A percentile compares a stretch with the other conserved stretches of the same genome.
These are phyloP conservation scores for Drosophila santomea DNA, from an alignment of 1,140 invertebrate species.

Conservation along the genomic window DNA sequence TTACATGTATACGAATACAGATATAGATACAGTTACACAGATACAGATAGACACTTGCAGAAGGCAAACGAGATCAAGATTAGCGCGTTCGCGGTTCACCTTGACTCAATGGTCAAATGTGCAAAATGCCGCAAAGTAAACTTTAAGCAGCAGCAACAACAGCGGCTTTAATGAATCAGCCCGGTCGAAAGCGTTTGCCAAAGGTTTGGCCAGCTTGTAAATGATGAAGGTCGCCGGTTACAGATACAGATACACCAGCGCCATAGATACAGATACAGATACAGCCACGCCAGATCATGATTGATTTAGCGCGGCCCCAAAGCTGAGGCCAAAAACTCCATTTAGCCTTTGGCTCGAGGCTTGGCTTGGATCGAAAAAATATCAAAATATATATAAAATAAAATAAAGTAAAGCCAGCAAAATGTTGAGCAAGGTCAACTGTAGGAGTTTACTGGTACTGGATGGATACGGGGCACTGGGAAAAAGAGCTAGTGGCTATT, in stretches of 20 bases:
- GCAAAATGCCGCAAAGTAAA: constrained; percentile 69
- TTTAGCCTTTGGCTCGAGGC: constrained; percentile 61
- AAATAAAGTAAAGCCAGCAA: constrained; percentile 21
- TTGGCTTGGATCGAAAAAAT: constrained; percentile 29
- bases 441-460: constrained; percentile 47
- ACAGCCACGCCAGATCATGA: constrained; percentile 58
- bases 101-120: constrained; percentile 83
- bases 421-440: constrained; percentile 53
- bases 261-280: constrained; percentile 48
- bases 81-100: constrained; percentile 72
- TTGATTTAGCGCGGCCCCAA: constrained; percentile 69
- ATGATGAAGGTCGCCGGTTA: constrained; percentile 73
- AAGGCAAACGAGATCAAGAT: constrained; percentile 81
- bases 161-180: constrained; percentile 62
- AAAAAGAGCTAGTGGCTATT: constrained; percentile 27
- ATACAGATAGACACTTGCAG: constrained; percentile 53
- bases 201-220: constrained; percentile 78
- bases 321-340: constrained; percentile 58
- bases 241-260: constrained; percentile 51
- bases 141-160: constrained; percentile 43
- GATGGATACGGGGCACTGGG: constrained; percentile 13
- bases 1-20: constrained; percentile 8
- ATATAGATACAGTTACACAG: constrained; percentile 3
- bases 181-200: constrained; percentile 59
- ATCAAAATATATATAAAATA: constrained; percentile 5